Base-by-base conservation (phyloP, 2,888 invertebrate species). In the Aethes cnicana region DNA sequence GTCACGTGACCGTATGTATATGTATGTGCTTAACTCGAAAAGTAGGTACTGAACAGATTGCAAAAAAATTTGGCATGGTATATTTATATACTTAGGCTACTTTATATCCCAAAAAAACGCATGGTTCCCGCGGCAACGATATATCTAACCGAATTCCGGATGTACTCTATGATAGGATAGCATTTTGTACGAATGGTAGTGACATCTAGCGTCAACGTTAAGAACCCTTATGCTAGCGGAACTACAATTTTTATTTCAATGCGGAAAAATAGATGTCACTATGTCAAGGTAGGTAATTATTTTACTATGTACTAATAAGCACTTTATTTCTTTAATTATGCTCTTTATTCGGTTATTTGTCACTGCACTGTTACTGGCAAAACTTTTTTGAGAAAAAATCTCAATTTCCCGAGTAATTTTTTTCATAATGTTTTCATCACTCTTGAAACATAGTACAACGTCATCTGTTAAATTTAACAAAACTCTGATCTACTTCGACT, bases 401-500 rank as follows among this genome's bases (percentile, higher is more conserved):
- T 4, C 7, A 9, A 14, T 20, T 11, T 3, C 7, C 3, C 0
- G 6, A 35, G 7, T 3, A 20, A 20, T 6, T 16, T n/a, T 21
- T 35, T 42, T 17, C 41, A 11, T 6, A 28, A 50, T 9, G 25
- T 30, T 43, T 37, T 37, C 42, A 28, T 43, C 26, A 28, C 2
- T 28, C 5, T 25, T 23, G 18, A 26, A 3, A 43, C 20, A 12
- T 11, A 20, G 7, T 43, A 14, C 6, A 33, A 44, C 50, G 50
- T 14, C 50, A 52, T 52, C 50, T 46, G 16, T 46, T 32, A 26
- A 39, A 39, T 14, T 14, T 18, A 20, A 25, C 5, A 1, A 17
- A 14, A 37, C 7, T 12, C 18, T n/a, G n/a, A n/a, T n/a, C 6
- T 20, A 8, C 25, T 42, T 26, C 18, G 6, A 3, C 7, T 18